Percentiles rank a stretch among this genome's conserved stretches.
These are phyloP conservation scores for Drepana falcataria DNA, from an alignment of 2,888 invertebrate genomes.

Conservation along the genomic window DNA sequence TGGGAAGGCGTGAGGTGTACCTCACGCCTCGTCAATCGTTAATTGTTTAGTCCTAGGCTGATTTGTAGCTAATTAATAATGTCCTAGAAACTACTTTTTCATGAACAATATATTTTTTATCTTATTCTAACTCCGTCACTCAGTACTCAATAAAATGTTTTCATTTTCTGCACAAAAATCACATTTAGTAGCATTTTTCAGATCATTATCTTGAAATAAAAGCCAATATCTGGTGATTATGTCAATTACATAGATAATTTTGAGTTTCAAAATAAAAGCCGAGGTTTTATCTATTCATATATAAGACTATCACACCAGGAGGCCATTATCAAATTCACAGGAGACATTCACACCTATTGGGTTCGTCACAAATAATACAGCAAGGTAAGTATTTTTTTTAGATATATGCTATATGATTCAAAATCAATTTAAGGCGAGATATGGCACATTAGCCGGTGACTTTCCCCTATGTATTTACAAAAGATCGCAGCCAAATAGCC, in stretches of 20 bases:
- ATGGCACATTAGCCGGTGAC: too few species aligned
- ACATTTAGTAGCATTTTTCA: background rate
- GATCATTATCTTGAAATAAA: slow-evolving; percentile 9
- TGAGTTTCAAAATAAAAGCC: slow-evolving; percentile 15
- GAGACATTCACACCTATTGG: slow-evolving; percentile 8
- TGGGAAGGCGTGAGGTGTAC: too few species aligned
- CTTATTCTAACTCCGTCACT: too few species aligned
- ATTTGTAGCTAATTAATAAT: too few species aligned
- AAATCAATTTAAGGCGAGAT: too few species aligned
- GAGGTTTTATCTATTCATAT: slow-evolving; percentile 37
- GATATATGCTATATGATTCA: background rate
- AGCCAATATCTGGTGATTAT: slow-evolving; percentile 25
- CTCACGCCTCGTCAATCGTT: too few species aligned
- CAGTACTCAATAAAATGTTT: too few species aligned
- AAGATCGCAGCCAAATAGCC: too few species aligned
- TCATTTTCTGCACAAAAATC: slow-evolving; percentile 2
- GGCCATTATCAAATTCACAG: slow-evolving; percentile 20
- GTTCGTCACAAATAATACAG: slow-evolving; percentile 3
- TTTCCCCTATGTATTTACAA: too few species aligned
- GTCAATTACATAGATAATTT: slow-evolving; percentile 19
- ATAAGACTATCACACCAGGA: slow-evolving; percentile 30
- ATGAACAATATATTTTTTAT: too few species aligned
- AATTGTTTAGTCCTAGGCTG: too few species aligned
- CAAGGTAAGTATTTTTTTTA: slow-evolving; percentile 18
- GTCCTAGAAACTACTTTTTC: too few species aligned